phyloP scores from a whole-genome alignment of 2,888 invertebrate genomes.

The Pachydiplax longipennis region DNA sequence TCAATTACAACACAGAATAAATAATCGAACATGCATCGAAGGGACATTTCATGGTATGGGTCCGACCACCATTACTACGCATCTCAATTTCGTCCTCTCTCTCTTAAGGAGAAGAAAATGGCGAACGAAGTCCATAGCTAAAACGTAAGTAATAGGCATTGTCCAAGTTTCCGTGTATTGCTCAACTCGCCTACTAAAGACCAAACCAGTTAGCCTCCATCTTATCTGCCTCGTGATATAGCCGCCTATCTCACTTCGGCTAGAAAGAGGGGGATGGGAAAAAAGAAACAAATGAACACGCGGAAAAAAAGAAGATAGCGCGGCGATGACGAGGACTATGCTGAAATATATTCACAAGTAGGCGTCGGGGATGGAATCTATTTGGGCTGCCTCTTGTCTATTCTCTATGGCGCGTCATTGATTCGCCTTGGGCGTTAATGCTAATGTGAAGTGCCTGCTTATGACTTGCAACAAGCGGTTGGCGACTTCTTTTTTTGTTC shows the following conservation, averaged over 20 bases:
- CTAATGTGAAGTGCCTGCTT: constrained; percentile 22
- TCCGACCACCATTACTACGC: neutral
- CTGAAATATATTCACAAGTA: neutral
- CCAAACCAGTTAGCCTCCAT: neutral
- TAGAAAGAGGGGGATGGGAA: neutral
- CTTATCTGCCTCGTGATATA: neutral
- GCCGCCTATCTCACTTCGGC: neutral
- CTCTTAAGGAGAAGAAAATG: neutral
- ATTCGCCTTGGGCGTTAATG: constrained; percentile 28
- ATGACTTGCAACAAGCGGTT: neutral
- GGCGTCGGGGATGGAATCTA: neutral
- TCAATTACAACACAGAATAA: neutral
- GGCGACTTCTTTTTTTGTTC: neutral
- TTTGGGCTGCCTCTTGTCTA: neutral
- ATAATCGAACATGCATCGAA: neutral
- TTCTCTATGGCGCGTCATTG: neutral
- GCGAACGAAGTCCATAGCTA: neutral
- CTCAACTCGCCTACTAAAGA: neutral
- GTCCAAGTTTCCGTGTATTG: neutral
- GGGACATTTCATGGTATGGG: neutral
- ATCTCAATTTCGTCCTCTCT: neutral
- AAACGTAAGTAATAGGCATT: neutral
- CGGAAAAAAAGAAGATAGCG: neutral
- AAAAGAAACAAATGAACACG: neutral
- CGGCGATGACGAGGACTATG: neutral